These are phyloP conservation scores for Hafferia zeledoni DNA, from an alignment of 2,797 vertebrate genomes.

Conservation along the genomic window DNA sequence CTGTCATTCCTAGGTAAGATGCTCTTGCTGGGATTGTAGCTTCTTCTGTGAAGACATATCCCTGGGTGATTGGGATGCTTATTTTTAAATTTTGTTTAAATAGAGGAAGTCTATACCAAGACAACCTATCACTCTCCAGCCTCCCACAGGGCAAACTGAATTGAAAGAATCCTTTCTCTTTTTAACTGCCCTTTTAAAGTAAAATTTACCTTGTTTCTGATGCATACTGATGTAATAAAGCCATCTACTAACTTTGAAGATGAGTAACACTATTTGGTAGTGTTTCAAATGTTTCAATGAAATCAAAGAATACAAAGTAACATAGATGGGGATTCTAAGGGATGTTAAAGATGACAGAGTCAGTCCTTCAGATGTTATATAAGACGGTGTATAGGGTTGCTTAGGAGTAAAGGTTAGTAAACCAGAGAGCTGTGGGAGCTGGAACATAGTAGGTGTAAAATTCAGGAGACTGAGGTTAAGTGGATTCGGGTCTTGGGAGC, in stretches of 20 bases:
- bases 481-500: not conserved
- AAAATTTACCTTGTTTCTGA: not conserved
- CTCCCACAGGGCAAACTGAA: not conserved
- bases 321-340: not conserved
- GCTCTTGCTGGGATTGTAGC: not conserved
- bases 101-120: not conserved
- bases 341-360: not conserved
- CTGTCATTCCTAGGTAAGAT: not conserved
- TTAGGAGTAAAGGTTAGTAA: not conserved
- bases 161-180: not conserved
- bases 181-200: not conserved
- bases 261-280: not conserved
- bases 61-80: not conserved
- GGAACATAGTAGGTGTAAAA: not conserved
- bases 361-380: not conserved
- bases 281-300: not conserved
- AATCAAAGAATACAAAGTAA: not conserved
- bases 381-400: not conserved
- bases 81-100: slow-evolving; percentile 9
- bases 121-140: not conserved
- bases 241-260: not conserved
- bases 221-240: not conserved
- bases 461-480: not conserved
- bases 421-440: not conserved
- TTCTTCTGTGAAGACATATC: not conserved